phyloP scores from a whole-genome alignment of 1,140 invertebrate species.

The Formica exsecta region DNA sequence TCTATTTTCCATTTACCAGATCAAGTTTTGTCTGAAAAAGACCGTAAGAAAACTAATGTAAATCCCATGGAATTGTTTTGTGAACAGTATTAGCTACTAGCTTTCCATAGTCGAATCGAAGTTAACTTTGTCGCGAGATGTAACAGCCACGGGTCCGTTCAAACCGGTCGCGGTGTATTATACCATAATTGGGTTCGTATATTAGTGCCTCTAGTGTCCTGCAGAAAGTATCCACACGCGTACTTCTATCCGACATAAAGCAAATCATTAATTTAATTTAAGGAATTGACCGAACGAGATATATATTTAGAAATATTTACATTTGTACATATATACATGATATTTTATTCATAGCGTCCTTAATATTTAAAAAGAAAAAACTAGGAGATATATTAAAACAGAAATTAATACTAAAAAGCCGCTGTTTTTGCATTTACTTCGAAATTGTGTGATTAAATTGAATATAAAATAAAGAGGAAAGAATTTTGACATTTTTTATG shows the following conservation, averaged over 20 bases:
- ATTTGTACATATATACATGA: neutral
- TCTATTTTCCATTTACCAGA: neutral
- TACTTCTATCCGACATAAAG: slow-evolving; percentile 13
- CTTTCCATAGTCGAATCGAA: slow-evolving; percentile 9
- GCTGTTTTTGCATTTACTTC: too few species aligned
- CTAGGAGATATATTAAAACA: too few species aligned
- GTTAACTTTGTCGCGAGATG: slow-evolving; percentile 14
- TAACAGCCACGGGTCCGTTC: slow-evolving; percentile 20
- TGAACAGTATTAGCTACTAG: slow-evolving; percentile 13
- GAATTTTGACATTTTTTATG: too few species aligned
- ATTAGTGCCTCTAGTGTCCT: slow-evolving; percentile 24
- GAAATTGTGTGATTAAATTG: too few species aligned
- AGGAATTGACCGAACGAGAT: neutral
- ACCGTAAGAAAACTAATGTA: neutral
- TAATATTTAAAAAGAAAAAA: too few species aligned
- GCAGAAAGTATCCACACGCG: neutral
- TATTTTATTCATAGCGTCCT: neutral
- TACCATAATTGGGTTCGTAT: slow-evolving; percentile 46
- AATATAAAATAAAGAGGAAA: too few species aligned
- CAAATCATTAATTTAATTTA: neutral
- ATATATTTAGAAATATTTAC: neutral
- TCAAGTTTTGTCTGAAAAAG: neutral
- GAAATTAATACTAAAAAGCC: too few species aligned
- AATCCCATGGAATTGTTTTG: neutral
- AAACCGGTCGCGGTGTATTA: slow-evolving; percentile 51